Evolutionary conservation across 1,140 invertebrate genomes (phyloP).

Genomic region (Drosophila elegans): DNA sequence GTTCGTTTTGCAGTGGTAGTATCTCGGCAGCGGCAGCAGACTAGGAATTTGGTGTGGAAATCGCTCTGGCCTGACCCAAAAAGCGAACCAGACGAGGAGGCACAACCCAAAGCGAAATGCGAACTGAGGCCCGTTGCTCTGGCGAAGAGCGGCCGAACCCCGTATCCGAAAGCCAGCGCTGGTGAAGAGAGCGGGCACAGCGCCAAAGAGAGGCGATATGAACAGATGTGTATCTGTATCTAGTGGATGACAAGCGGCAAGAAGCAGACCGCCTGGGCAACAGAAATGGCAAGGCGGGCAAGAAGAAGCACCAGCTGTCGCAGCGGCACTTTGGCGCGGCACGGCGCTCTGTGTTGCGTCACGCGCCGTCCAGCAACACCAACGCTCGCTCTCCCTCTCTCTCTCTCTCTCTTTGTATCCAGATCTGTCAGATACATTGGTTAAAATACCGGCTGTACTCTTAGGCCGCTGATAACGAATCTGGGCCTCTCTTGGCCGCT

Average conservation of each 20-base stretch:
- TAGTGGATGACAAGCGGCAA: conserved; percentile 62
- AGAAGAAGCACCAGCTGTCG: conserved; percentile 39
- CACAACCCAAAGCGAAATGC: conserved; percentile 84
- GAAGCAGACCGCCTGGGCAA: conserved; percentile 51
- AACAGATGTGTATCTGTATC: conserved; percentile 57
- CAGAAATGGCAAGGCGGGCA: conserved; percentile 31
- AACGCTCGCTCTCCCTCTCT: conserved; percentile 12
- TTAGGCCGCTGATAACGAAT: conserved; percentile 29
- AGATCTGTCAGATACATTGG: conserved; percentile 46
- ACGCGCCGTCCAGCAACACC: conserved; percentile 44
- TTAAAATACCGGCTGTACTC: conserved; percentile 68
- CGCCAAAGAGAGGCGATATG: conserved; percentile 36
- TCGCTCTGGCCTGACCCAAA: conserved; percentile 72
- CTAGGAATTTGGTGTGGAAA: conserved; percentile 59
- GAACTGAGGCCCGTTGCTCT: conserved; percentile 70
- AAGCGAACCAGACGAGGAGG: conserved; percentile 80
- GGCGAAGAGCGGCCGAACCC: conserved; percentile 68
- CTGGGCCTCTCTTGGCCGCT: conserved; percentile 2
- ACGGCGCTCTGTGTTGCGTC: conserved; percentile 63
- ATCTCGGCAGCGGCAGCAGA: conserved; percentile 44
- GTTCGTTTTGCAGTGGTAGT: conserved; percentile 45
- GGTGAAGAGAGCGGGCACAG: conserved; percentile 11
- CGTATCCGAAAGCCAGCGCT: conserved; percentile 12
- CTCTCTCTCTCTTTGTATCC: conserved; percentile 16
- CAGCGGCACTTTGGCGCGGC: conserved; percentile 15